phyloP scores from a whole-genome alignment of 2,113 vertebrate genomes.

The Camarhynchus parvulus region DNA sequence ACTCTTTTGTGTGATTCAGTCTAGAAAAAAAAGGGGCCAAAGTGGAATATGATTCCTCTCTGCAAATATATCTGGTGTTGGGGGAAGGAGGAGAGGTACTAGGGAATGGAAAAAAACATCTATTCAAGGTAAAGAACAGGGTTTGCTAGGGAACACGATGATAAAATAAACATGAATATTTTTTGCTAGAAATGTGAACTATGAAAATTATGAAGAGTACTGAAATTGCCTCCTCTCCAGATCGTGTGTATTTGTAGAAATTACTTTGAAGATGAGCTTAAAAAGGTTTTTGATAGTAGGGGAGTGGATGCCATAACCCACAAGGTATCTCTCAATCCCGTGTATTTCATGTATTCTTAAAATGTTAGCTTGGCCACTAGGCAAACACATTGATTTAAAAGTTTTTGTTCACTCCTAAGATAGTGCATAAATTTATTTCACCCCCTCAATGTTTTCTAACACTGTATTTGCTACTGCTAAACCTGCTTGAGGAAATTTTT shows the following conservation, averaged over 20 bases:
- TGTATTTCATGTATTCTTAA: background rate
- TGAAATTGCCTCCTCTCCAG: background rate
- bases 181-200: background rate
- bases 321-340: background rate
- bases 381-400: conserved; percentile 16
- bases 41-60: background rate
- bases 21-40: background rate
- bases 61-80: background rate
- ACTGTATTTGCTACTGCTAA: background rate
- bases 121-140: background rate
- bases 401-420: background rate
- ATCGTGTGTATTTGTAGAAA: background rate
- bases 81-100: background rate
- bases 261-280: background rate
- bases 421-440: background rate
- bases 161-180: background rate
- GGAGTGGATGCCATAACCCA: background rate
- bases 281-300: background rate
- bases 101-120: background rate
- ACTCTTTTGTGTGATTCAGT: background rate
- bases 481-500: background rate
- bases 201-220: background rate
- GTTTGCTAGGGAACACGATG: background rate
- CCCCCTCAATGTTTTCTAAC: background rate
- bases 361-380: background rate